Base-by-base conservation (phyloP, 1,140 invertebrate species). In the Plutomurus gul region DNA sequence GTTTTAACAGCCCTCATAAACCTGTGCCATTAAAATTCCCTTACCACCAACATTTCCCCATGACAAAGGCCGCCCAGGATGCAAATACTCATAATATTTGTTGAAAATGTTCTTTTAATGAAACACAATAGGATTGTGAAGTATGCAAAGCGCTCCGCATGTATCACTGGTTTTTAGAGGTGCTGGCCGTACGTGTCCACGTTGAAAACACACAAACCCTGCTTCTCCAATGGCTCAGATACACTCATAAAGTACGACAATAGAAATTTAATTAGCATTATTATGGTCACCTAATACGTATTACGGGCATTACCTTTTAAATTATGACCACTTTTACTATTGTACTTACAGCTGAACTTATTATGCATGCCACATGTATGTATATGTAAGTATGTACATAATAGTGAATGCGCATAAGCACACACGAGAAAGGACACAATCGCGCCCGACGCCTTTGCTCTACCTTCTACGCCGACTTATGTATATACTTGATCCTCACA, bases 101-200 rank as follows among this genome's bases (percentile, higher is more conserved):
- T 65, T 65, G 56, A 65, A 65, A 65, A 65, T 65, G 56, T 65
- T 65, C 56, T 65, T 65, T 65, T 65, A 65, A 65, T 65, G 56
- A 65, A 65, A 36, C 56, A 65, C 56, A 65, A 65, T 65, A 27
- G 56, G 13, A 65, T 25, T 30, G 27, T 36, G 30, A 16, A 65
- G 25, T 36, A 65, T 65, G 56, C 27, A 65, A 65, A 36, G 27
- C 13, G 56, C 56, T 36, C 56, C 18, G 56, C 56, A 65, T 65
- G 30, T 65, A 65, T 11, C 56, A 65, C 56, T 16, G 13, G 22
- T 65, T 65, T 56, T 56, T 56, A 56, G 11, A 46, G 20, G 5
- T 3, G 16, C n/a, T 16, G 13, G 40, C 13, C 11, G 13, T 27
- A 56, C 51, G 20, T n/a, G 22, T 13, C 10, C 25, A 65, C 30